These are phyloP conservation scores for Sebastes fasciatus DNA, from an alignment of 2,113 vertebrate genomes.

Conservation along the genomic window DNA sequence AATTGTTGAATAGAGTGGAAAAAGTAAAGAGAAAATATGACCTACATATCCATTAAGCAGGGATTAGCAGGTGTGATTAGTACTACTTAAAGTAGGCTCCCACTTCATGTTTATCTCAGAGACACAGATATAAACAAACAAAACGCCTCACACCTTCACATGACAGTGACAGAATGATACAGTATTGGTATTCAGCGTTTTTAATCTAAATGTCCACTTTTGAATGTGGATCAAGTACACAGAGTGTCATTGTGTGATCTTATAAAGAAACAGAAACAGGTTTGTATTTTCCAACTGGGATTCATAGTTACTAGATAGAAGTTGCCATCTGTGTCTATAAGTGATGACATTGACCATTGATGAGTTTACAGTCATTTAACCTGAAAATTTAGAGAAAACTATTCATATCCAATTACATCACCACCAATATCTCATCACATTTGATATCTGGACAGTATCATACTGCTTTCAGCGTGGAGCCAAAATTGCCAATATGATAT, in stretches of 20 bases:
- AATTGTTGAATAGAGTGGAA: slow-evolving; percentile 4
- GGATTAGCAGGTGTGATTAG: slow-evolving; percentile 55
- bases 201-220: background rate
- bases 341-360: background rate
- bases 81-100: background rate
- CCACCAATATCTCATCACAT: background rate
- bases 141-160: background rate
- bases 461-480: background rate
- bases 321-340: background rate
- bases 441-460: background rate
- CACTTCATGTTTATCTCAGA: slow-evolving; percentile 2
- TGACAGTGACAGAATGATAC: background rate
- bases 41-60: slow-evolving; percentile 49
- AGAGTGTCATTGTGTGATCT: background rate
- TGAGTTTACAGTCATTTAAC: background rate
- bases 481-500: background rate
- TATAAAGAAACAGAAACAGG: background rate
- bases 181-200: background rate
- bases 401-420: background rate
- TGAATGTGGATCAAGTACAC: background rate
- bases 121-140: slow-evolving; percentile 6
- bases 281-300: background rate
- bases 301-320: background rate
- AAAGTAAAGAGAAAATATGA: slow-evolving; percentile 39
- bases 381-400: background rate